Evolutionary conservation across 1,140 invertebrate species (phyloP).

Genomic region (Formica selysi): DNA sequence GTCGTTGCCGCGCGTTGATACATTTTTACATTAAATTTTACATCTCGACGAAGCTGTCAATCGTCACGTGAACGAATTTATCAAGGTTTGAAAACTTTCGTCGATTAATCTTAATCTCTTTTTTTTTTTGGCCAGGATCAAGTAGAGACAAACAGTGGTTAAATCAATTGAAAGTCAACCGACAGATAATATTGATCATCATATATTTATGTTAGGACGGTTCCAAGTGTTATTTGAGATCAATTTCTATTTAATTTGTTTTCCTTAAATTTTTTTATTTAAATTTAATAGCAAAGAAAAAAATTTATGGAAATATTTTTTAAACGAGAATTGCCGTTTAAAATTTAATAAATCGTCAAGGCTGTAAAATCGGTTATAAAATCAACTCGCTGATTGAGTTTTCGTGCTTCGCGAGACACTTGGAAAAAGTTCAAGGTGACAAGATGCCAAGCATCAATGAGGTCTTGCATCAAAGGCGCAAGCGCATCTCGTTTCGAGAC

Average conservation of each 20-base stretch:
- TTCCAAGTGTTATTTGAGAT: not conserved
- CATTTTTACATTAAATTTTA: not conserved
- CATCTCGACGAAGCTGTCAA: not conserved
- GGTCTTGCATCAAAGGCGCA: constrained; percentile 33
- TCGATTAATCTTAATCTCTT: not conserved
- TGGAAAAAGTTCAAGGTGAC: constrained; percentile 47
- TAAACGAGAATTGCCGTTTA: too few relatives aligned
- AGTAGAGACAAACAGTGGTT: not conserved
- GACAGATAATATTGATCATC: not conserved
- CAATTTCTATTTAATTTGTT: constrained; percentile 7
- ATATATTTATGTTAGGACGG: not conserved
- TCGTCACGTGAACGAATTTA: not conserved
- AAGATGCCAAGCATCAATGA: not conserved
- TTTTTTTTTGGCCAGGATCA: not conserved
- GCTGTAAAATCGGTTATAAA: too few relatives aligned
- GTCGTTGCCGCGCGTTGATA: not conserved
- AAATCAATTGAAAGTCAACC: not conserved
- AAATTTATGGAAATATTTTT: not conserved
- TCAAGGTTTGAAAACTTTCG: not conserved
- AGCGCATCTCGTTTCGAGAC: constrained; percentile 17
- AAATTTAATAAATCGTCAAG: not conserved
- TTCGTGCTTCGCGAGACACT: not conserved
- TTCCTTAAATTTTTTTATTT: not conserved
- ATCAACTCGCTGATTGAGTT: not conserved
- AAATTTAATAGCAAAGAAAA: not conserved